phyloP scores from a whole-genome alignment of 2,797 vertebrate genomes.

The Sebastes taczanowskii region DNA sequence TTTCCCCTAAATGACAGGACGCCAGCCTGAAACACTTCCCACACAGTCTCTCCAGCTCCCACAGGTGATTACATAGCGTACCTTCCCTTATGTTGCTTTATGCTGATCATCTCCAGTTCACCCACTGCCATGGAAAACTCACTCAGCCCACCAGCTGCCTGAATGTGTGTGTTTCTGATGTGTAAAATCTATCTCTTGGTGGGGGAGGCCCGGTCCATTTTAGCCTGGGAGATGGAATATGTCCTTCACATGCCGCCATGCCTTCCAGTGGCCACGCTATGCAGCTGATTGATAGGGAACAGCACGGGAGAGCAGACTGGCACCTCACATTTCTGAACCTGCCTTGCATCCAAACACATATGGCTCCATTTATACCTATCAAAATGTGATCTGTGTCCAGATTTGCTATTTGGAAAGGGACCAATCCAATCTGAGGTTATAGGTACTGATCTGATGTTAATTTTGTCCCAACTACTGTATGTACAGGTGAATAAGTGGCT shows the following conservation, averaged over 20 bases:
- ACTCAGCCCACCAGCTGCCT: constrained; percentile 49
- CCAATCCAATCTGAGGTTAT: not conserved
- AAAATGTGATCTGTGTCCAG: constrained; percentile 4
- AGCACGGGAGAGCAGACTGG: constrained; percentile 20
- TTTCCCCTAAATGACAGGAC: constrained; percentile 11
- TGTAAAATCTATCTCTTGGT: constrained; percentile 45
- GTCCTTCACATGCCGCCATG: constrained; percentile 21
- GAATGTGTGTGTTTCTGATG: constrained; percentile 21
- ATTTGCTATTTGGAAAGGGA: constrained; percentile 6
- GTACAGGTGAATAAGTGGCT: not conserved
- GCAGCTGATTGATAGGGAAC: constrained; percentile 43
- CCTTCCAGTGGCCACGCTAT: constrained; percentile 6
- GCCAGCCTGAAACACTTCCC: not conserved
- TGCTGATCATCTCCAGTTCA: constrained; percentile 37
- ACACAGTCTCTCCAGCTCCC: constrained; percentile 19
- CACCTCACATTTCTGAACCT: not conserved
- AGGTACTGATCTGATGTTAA: not conserved
- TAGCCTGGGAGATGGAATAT: constrained; percentile 35
- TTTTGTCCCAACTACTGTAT: not conserved
- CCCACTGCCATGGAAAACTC: constrained; percentile 44
- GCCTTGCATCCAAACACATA: constrained; percentile 2
- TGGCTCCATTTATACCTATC: constrained; percentile 12
- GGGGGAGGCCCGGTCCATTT: constrained; percentile 24
- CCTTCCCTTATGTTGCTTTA: constrained; percentile 37
- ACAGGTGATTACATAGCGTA: constrained; percentile 40